Percentiles rank a stretch among this genome's conserved stretches.
These are phyloP conservation scores for Ormia ochracea DNA, from an alignment of 2,888 invertebrate species.

Conservation along the genomic window DNA sequence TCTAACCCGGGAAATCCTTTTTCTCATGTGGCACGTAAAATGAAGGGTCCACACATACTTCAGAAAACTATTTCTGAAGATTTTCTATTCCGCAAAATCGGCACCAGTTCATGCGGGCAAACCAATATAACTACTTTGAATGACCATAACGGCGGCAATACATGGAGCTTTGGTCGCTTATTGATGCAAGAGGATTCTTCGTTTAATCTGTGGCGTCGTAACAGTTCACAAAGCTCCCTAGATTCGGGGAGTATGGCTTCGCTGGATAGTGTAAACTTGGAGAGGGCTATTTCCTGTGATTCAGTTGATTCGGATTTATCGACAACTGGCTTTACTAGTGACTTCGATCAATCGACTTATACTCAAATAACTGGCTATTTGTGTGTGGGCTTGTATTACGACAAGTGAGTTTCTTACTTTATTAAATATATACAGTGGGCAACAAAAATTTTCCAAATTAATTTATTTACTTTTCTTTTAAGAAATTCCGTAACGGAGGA, in stretches of 20 bases:
- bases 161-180: constrained; percentile 73
- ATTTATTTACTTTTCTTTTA: neutral
- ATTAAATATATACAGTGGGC: neutral
- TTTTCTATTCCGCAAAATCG: constrained; percentile 73
- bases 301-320: constrained; percentile 84
- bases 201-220: constrained; percentile 71
- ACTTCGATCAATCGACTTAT: constrained; percentile 82
- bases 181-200: constrained; percentile 73
- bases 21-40: constrained; percentile 70
- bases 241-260: constrained; percentile 69
- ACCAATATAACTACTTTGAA: constrained; percentile 31
- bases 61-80: constrained; percentile 77
- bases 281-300: constrained; percentile 85
- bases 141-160: constrained; percentile 52
- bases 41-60: constrained; percentile 73
- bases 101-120: constrained; percentile 47
- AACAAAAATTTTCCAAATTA: neutral
- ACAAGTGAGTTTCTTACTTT: constrained; percentile 80
- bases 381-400: constrained; percentile 86
- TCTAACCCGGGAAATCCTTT: constrained; percentile 70
- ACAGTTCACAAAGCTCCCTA: constrained; percentile 74
- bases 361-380: constrained; percentile 85
- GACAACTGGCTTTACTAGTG: constrained; percentile 84
- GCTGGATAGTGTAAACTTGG: constrained; percentile 72
- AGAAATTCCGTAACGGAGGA: constrained; percentile 72